Evolutionary conservation across 2,797 vertebrate species (phyloP).

Genomic region (Halcyon leucocephala): DNA sequence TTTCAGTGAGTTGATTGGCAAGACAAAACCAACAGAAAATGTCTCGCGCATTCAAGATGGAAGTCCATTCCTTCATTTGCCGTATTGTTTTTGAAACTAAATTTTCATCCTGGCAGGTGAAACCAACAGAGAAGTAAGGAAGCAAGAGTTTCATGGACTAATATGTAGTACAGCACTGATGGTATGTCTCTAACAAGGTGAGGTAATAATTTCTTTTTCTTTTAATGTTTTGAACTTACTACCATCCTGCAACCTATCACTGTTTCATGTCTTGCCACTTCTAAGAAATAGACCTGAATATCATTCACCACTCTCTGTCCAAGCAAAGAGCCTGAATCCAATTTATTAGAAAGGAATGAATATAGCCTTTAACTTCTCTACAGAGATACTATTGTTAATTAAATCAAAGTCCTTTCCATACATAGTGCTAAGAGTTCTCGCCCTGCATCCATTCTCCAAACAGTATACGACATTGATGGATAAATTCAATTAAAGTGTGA

Average conservation of each 20-base stretch:
- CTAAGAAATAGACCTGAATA: not conserved
- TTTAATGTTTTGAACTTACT: not conserved
- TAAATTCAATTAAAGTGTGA: slow-evolving; percentile 79
- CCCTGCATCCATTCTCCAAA: slow-evolving; percentile 71
- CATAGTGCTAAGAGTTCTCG: slow-evolving; percentile 52
- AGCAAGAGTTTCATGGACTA: not conserved
- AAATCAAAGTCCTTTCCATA: slow-evolving; percentile 69
- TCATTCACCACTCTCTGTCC: not conserved
- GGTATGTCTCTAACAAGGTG: not conserved
- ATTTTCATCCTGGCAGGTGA: not conserved
- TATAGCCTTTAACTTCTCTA: slow-evolving; percentile 62
- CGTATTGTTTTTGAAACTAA: not conserved
- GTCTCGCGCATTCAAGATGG: not conserved
- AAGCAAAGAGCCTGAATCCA: slow-evolving; percentile 12
- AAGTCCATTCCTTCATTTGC: not conserved
- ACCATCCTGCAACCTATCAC: not conserved
- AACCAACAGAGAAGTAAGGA: not conserved
- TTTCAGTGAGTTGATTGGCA: not conserved
- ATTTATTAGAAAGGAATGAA: slow-evolving; percentile 40
- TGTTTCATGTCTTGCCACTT: not conserved
- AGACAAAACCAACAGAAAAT: not conserved
- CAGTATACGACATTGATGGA: slow-evolving; percentile 76
- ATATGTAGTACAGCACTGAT: not conserved
- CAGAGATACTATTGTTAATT: slow-evolving; percentile 73
- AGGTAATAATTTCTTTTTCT: not conserved